Base-by-base conservation (phyloP, 2,113 vertebrate genomes). In the Myotis yumanensis region DNA sequence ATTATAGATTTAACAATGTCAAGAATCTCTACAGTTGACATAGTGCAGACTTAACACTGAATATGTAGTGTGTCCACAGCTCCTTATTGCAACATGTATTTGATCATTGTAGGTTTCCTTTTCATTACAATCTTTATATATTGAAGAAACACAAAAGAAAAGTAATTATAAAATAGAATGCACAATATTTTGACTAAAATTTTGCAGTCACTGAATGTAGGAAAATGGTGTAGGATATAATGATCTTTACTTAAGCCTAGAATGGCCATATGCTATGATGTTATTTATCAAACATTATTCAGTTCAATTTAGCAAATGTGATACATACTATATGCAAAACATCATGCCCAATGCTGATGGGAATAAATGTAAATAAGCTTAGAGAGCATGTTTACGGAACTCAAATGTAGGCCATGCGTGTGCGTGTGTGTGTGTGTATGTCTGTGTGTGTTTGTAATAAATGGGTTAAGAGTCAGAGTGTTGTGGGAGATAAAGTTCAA, bases 261-360 rank as follows among this genome's bases (percentile, higher is more conserved):
- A 82, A 76, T 72, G n/a, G 40, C 40, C 52, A 62, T 93, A 40
- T 79, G 7, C 28, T 91, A 32, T 76, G 52, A 86, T 91, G 23
- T 96, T 68, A 91, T 73, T 95, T 76, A 90, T 88, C 30, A 94
- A 89, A 62, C 18, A 30, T 68, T 81, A 85, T 86, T 96, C 69
- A 59, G 30, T 92, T 94, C 51, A 75, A 35, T 91, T 96, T 84
- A 80, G 64, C 62, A 88, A 80, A 82, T 93, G 64, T 73, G 86
- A 59, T 94, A 20, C 16, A 52, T 89, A 37, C 28, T 72, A 6
- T 89, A 76, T 89, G 35, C 25, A 96, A 91, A 94, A 72, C 7
- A 76, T 86, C 52, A 87, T 81, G 43, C 3, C n/a, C n/a, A 89
- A 7, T 89, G 18, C 17, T 93, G 20, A 40, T 30, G 17, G 57